These are phyloP conservation scores for Drosophila tropicalis DNA, from an alignment of 1,140 invertebrate genomes.

Conservation along the genomic window DNA sequence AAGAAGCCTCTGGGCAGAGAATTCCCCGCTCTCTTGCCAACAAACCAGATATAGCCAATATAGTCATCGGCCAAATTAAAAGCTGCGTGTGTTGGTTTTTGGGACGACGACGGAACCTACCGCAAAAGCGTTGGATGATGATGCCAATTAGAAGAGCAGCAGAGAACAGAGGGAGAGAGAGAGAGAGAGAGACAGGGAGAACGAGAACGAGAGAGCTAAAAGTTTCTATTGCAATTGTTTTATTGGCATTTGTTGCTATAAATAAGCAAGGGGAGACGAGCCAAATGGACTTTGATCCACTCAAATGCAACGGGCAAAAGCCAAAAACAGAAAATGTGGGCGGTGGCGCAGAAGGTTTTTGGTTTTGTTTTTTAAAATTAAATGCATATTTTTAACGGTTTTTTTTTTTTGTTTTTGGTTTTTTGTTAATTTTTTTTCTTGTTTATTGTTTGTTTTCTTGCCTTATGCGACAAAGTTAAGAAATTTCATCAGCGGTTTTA, in stretches of 20 bases:
- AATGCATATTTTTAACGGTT: conserved; percentile 66
- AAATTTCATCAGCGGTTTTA: conserved; percentile 81
- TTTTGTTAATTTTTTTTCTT: conserved; percentile 11
- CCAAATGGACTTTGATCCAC: conserved; percentile 57
- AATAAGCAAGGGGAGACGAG: conserved; percentile 44
- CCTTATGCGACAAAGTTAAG: conserved; percentile 68
- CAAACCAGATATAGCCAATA: conserved; percentile 12
- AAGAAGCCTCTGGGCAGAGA: background rate
- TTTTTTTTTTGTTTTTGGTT: conserved; percentile 30
- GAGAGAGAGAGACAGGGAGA: conserved; percentile 7
- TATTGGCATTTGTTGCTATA: conserved; percentile 33
- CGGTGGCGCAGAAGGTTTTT: conserved; percentile 46
- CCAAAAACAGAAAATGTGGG: conserved; percentile 47
- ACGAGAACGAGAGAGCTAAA: background rate
- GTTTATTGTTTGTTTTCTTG: conserved; percentile 37
- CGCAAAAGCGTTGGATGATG: conserved; percentile 47
- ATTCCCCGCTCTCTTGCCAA: background rate
- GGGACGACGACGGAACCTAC: conserved; percentile 57
- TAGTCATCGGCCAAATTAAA: conserved; percentile 12
- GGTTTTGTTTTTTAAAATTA: conserved; percentile 49
- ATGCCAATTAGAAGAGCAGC: conserved; percentile 15
- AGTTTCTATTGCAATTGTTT: conserved; percentile 50
- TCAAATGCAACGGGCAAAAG: conserved; percentile 2
- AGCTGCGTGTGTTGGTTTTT: conserved; percentile 1
- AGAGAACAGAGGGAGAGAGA: conserved; percentile 19